phyloP scores from a whole-genome alignment of 2,113 vertebrate species.

The Nerophis lumbriciformis region DNA sequence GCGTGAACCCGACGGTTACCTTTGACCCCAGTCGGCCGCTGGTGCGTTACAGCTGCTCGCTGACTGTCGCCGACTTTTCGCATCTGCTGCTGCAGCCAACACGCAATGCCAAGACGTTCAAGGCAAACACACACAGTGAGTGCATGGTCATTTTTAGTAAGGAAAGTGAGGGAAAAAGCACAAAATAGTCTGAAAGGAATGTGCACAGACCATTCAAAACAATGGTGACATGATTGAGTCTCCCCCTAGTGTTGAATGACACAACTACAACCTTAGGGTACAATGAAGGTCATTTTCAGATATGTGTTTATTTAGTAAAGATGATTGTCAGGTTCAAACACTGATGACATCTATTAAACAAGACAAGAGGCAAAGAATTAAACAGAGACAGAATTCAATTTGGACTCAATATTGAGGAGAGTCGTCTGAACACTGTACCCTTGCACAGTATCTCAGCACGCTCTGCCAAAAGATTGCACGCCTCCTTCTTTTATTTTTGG shows the following conservation, averaged over 20 bases:
- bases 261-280: conserved; percentile 18
- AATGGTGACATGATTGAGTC: conserved; percentile 8
- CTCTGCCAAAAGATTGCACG: too few species aligned
- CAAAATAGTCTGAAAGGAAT: neutral
- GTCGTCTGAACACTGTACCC: too few species aligned
- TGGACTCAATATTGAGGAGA: too few species aligned
- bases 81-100: conserved; percentile 32
- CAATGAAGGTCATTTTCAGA: neutral
- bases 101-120: conserved; percentile 38
- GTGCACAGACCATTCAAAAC: neutral
- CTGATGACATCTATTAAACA: too few species aligned
- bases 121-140: conserved; percentile 49
- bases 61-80: conserved; percentile 23
- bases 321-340: too few species aligned
- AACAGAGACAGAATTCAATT: too few species aligned
- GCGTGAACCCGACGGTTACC: conserved; percentile 1
- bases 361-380: too few species aligned
- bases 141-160: conserved; percentile 7
- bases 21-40: neutral
- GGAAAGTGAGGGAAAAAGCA: conserved; percentile 1
- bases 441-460: too few species aligned
- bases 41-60: conserved; percentile 55
- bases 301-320: neutral
- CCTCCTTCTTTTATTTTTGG: too few species aligned
- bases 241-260: conserved; percentile 44